phyloP scores from a whole-genome alignment of 2,113 vertebrate genomes.

The Leiothrix lutea region DNA sequence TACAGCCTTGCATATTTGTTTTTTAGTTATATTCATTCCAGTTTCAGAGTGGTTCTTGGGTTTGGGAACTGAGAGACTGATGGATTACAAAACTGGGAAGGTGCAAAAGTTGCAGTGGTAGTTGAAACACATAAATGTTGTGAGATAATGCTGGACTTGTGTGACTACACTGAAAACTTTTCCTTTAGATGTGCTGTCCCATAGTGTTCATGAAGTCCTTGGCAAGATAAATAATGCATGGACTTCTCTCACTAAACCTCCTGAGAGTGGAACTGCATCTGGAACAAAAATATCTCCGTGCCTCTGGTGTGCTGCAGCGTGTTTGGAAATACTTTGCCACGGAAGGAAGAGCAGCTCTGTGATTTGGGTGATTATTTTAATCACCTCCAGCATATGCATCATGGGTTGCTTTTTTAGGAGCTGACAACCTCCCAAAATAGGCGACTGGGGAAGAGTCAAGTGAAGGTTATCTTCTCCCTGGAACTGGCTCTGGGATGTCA shows the following conservation, averaged over 20 bases:
- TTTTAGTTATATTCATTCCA: background rate
- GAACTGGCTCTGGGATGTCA: background rate
- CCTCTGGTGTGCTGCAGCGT: background rate
- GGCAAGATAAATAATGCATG: background rate
- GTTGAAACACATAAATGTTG: background rate
- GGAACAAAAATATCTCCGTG: background rate
- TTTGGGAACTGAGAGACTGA: background rate
- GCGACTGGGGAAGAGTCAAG: background rate
- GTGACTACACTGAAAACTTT: background rate
- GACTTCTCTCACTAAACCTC: background rate
- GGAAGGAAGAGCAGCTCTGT: conserved; percentile 1
- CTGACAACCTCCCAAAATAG: conserved; percentile 10
- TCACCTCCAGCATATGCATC: background rate
- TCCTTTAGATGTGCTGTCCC: background rate
- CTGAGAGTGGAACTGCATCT: background rate
- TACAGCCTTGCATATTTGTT: background rate
- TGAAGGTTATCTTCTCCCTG: conserved; percentile 28
- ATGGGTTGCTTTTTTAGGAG: background rate
- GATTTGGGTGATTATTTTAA: conserved; percentile 29
- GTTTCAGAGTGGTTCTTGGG: background rate
- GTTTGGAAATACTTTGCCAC: background rate
- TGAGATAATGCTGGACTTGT: background rate
- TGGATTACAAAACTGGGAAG: background rate
- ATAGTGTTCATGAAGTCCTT: background rate
- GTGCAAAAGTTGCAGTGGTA: background rate